Evolutionary conservation across 2,888 invertebrate species (phyloP).

Genomic region (Meganola albula): DNA sequence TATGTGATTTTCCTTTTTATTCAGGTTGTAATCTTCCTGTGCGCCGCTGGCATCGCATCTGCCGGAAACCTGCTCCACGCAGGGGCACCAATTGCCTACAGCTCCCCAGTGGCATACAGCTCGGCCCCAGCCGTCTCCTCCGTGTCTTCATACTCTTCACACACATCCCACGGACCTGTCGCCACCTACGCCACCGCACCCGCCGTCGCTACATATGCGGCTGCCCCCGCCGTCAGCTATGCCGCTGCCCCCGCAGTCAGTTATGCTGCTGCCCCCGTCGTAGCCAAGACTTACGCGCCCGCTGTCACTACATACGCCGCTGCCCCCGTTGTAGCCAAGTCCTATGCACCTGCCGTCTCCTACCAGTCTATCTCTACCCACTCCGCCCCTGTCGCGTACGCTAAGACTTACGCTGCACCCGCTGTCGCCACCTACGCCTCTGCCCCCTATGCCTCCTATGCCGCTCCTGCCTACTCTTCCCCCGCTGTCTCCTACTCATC

Average conservation of each 20-base stretch:
- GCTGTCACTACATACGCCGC: constrained; percentile 39
- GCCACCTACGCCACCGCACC: constrained; percentile 28
- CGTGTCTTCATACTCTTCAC: constrained; percentile 19
- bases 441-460: constrained; percentile 48
- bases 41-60: constrained; percentile 77
- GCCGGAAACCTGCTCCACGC: constrained; percentile 77
- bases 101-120: constrained; percentile 51
- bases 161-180: constrained; percentile 28
- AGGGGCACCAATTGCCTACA: constrained; percentile 50
- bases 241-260: constrained; percentile 27
- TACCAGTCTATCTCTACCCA: constrained; percentile 55
- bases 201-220: constrained; percentile 37
- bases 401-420: constrained; percentile 35
- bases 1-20: constrained; percentile 5
- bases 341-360: constrained; percentile 46
- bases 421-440: constrained; percentile 45
- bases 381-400: constrained; percentile 60
- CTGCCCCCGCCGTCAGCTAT: constrained; percentile 59
- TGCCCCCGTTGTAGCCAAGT: constrained; percentile 46
- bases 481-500: constrained; percentile 46
- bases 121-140: constrained; percentile 47
- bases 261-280: constrained; percentile 44
- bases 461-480: constrained; percentile 39
- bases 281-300: constrained; percentile 39
- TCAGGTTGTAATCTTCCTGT: constrained; percentile 74